Conservation (phyloP, 2,888 invertebrate species). For the Yponomeuta evonymella region DNA sequence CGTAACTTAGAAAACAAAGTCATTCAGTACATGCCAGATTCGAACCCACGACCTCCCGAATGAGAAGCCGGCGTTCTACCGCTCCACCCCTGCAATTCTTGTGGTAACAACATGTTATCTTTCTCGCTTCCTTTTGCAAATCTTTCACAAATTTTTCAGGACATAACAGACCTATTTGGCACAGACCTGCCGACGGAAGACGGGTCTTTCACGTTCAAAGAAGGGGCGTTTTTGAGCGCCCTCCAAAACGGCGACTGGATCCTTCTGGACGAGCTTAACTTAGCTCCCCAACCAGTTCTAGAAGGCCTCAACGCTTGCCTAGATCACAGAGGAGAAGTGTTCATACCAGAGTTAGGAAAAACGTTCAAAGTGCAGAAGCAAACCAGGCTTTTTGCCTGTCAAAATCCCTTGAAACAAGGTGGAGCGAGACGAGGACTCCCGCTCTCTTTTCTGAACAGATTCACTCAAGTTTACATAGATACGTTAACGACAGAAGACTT, state of each 20-base stretch:
- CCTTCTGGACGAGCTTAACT: slow-evolving; percentile 96
- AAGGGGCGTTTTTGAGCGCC: slow-evolving; percentile 96
- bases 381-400: slow-evolving; percentile 96
- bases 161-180: slow-evolving; percentile 98
- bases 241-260: slow-evolving; percentile 97
- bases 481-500: slow-evolving; percentile 81
- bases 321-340: slow-evolving; percentile 97
- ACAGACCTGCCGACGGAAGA: slow-evolving; percentile 97
- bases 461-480: slow-evolving; percentile 90
- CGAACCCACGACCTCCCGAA: no score
- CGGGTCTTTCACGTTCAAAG: slow-evolving; percentile 96
- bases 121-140: no score
- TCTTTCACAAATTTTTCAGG: slow-evolving; percentile 65
- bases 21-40: no score
- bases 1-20: no score
- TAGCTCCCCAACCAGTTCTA: slow-evolving; percentile 98
- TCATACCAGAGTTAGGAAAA: slow-evolving; percentile 93
- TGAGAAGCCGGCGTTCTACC: no score
- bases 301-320: slow-evolving; percentile 99
- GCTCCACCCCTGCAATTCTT: no score
- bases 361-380: slow-evolving; percentile 85
- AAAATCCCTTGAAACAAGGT: slow-evolving; percentile 97
- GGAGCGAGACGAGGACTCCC: slow-evolving; percentile 97
- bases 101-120: no score
- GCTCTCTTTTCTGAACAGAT: slow-evolving; percentile 96